phyloP scores from a whole-genome alignment of 2,113 vertebrate species.

The Microtus ochrogaster region DNA sequence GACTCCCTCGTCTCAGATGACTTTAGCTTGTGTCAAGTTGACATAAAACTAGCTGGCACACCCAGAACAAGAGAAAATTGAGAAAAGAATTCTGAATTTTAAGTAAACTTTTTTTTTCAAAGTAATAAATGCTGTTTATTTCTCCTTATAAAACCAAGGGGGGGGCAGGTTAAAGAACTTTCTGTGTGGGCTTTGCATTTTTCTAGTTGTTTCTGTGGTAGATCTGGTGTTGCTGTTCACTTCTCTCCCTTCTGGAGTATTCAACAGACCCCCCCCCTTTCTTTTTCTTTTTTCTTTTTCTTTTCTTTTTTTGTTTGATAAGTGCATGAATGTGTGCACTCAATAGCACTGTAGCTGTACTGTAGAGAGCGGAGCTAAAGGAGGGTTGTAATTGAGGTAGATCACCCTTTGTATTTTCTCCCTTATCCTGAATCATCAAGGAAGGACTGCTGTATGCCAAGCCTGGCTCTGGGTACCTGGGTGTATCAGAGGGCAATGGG shows the following conservation, averaged over 20 bases:
- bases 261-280: too few species aligned
- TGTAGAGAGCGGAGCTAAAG: neutral
- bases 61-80: neutral
- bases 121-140: neutral
- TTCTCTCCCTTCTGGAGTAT: neutral
- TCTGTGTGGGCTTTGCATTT: neutral
- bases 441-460: neutral
- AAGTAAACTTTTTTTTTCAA: slow-evolving; percentile 6
- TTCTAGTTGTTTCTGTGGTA: neutral
- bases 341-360: neutral
- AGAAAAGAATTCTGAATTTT: slow-evolving; percentile 53
- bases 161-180: neutral
- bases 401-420: neutral
- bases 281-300: too few species aligned
- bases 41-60: neutral
- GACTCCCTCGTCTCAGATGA: neutral
- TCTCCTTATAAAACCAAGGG: neutral
- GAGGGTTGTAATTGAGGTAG: neutral
- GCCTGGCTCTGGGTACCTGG: neutral
- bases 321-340: neutral
- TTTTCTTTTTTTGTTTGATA: neutral
- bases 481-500: neutral
- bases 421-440: neutral
- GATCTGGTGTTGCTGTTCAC: neutral
- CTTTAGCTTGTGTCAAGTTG: neutral